Conservation (phyloP, 1,140 invertebrate genomes). For the Ridgeia piscesae region DNA sequence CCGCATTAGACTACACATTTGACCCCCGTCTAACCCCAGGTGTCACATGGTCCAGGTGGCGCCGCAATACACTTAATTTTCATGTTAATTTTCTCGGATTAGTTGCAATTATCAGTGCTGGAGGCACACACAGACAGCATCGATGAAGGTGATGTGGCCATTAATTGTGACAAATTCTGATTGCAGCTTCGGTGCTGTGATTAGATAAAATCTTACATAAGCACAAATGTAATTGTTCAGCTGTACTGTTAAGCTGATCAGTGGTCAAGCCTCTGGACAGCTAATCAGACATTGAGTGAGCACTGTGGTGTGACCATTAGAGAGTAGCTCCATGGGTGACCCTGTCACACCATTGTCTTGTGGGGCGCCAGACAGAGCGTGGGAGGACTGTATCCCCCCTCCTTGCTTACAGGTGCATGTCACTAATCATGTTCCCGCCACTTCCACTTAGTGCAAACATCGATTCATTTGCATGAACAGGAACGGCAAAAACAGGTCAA, state of each 20-base stretch:
- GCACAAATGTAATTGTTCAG: background rate
- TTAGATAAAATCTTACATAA: background rate
- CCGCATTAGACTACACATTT: background rate
- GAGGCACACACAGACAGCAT: background rate
- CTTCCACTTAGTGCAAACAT: background rate
- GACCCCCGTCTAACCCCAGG: background rate
- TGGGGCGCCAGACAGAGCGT: background rate
- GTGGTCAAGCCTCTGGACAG: background rate
- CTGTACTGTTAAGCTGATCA: background rate
- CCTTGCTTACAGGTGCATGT: background rate
- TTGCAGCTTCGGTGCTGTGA: background rate
- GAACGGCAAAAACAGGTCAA: background rate
- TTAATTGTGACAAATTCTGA: background rate
- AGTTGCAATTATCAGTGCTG: background rate
- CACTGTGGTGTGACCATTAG: background rate
- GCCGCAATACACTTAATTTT: background rate
- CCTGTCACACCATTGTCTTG: background rate
- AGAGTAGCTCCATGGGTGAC: background rate
- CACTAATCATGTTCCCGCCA: background rate
- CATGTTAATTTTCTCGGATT: slow-evolving; percentile 1
- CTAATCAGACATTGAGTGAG: background rate
- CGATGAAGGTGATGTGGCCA: background rate
- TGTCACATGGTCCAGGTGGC: background rate
- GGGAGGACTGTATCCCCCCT: background rate
- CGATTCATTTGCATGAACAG: background rate